Conservation (phyloP, 92 coral and sea anemone genomes). For the Phenganax marumi region DNA sequence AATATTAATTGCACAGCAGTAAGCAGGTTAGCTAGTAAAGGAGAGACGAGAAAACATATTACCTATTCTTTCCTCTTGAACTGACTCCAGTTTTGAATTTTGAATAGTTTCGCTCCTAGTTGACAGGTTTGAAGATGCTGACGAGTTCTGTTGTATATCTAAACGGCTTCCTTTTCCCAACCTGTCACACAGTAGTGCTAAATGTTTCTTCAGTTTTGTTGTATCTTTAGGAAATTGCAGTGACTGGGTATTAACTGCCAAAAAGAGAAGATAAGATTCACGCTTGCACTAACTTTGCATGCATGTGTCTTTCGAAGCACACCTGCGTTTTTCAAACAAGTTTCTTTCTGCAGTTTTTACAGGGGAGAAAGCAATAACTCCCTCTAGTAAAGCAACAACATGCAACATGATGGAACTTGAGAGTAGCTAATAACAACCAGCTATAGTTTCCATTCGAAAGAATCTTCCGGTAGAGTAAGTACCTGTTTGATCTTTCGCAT, state of each 20-base stretch:
- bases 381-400: too few relatives aligned
- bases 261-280: not conserved
- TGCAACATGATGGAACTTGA: too few relatives aligned
- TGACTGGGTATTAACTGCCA: constrained; percentile 67
- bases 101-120: constrained; percentile 65
- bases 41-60: not conserved
- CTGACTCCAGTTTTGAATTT: constrained; percentile 67
- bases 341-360: too few relatives aligned
- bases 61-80: constrained; percentile 83
- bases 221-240: constrained; percentile 90
- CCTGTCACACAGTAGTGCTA: constrained; percentile 88
- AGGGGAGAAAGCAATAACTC: too few relatives aligned
- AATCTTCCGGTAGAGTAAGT: not conserved
- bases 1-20: not conserved
- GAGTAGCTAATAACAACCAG: too few relatives aligned
- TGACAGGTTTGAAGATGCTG: constrained; percentile 1
- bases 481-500: constrained; percentile 96
- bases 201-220: constrained; percentile 88
- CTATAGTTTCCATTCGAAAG: too few relatives aligned
- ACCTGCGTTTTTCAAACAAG: not conserved
- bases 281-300: not conserved
- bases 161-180: constrained; percentile 91
- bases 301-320: not conserved
- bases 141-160: constrained; percentile 55
- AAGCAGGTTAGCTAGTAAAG: not conserved